Evolutionary conservation across 2,888 invertebrate species (phyloP).

Genomic region (Trissolcus japonicus): DNA sequence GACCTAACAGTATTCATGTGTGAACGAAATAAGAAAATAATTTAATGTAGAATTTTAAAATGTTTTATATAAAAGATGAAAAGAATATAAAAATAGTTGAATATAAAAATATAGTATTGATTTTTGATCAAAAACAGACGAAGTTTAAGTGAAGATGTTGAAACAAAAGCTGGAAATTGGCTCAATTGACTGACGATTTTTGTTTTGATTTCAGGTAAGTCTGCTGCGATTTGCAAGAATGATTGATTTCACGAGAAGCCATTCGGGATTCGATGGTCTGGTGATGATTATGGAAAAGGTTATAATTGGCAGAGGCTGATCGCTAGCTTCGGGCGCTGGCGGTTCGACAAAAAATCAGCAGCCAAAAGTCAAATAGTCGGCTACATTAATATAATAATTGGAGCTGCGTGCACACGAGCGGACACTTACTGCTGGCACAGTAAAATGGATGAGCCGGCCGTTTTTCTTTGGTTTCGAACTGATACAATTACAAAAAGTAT

Average conservation of each 20-base stretch:
- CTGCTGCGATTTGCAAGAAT: constrained; percentile 3
- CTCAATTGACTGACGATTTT: no score
- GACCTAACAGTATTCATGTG: neutral
- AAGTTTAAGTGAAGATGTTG: no score
- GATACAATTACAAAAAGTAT: constrained; percentile 48
- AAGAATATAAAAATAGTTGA: no score
- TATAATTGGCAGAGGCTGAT: constrained; percentile 46
- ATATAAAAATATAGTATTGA: no score
- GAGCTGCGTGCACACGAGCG: constrained; percentile 60
- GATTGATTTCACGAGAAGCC: constrained; percentile 52
- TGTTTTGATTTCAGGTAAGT: no score
- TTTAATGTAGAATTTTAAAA: no score
- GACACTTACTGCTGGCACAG: constrained; percentile 30
- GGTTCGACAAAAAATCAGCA: constrained; percentile 54
- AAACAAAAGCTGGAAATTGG: no score
- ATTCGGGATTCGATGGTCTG: constrained; percentile 25
- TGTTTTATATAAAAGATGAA: no score
- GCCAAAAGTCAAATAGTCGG: constrained; percentile 56
- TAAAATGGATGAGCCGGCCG: neutral
- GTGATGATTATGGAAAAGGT: constrained; percentile 50
- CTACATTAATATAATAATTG: constrained; percentile 64
- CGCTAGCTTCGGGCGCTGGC: constrained; percentile 41
- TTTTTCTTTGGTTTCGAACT: constrained; percentile 21
- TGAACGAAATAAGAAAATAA: neutral
- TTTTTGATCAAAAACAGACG: no score